Evolutionary conservation across 2,888 invertebrate genomes (phyloP).

Genomic region (Fragum whitleyi): DNA sequence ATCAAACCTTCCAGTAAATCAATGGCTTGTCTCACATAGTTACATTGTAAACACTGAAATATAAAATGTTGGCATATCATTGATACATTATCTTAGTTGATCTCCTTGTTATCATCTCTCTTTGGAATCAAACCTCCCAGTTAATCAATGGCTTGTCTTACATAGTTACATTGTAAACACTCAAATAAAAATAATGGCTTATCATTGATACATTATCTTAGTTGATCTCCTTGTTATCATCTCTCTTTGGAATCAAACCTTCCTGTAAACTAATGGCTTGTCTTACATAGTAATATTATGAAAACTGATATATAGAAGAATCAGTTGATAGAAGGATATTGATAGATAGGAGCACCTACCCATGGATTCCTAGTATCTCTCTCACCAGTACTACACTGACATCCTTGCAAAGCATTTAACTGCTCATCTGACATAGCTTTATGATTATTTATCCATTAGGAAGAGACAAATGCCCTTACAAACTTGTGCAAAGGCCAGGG

Average conservation of each 20-base stretch:
- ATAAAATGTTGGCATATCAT: too few relatives aligned
- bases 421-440: too few relatives aligned
- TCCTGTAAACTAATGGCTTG: conserved; percentile 88
- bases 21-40: conserved; percentile 91
- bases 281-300: conserved; percentile 95
- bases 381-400: too few relatives aligned
- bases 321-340: neutral
- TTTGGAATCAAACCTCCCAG: conserved; percentile 93
- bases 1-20: conserved; percentile 90
- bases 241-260: conserved; percentile 91
- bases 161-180: conserved; percentile 93
- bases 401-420: too few relatives aligned
- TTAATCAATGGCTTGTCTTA: conserved; percentile 88
- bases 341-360: too few relatives aligned
- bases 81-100: neutral
- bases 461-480: too few relatives aligned
- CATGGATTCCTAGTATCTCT: too few relatives aligned
- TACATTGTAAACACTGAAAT: conserved; percentile 90
- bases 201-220: neutral
- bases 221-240: conserved; percentile 77
- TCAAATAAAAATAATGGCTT: conserved; percentile 23
- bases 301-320: conserved; percentile 65
- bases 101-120: conserved; percentile 80
- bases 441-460: too few relatives aligned
- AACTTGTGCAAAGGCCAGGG: too few relatives aligned